phyloP scores from a whole-genome alignment of 2,888 invertebrate species.

The Thalpophila matura region DNA sequence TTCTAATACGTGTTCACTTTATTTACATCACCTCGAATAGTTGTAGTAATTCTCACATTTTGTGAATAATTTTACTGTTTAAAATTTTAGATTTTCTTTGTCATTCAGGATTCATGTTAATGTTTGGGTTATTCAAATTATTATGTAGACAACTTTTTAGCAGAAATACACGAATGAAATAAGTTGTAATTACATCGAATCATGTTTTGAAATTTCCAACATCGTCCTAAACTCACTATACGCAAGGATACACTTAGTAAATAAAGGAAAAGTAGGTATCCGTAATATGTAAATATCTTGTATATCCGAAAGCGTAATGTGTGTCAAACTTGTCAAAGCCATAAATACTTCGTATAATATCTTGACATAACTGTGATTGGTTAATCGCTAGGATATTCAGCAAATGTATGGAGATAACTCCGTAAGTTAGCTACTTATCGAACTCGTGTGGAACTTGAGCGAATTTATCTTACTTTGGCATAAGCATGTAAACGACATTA shows the following conservation, averaged over 20 bases:
- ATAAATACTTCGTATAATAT: slow-evolving; percentile 55
- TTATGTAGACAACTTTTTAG: slow-evolving; percentile 5
- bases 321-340: slow-evolving; percentile 58
- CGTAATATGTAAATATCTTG: slow-evolving; percentile 45
- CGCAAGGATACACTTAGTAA: slow-evolving; percentile 18
- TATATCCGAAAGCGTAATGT: slow-evolving; percentile 38
- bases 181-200: neutral
- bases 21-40: slow-evolving; percentile 55
- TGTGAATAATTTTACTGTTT: neutral
- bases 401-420: slow-evolving; percentile 67
- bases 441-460: slow-evolving; percentile 66
- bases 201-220: slow-evolving; percentile 9
- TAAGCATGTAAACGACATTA: slow-evolving; percentile 65
- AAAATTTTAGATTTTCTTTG: neutral
- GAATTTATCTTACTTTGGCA: slow-evolving; percentile 70
- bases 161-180: slow-evolving; percentile 1
- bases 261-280: slow-evolving; percentile 47
- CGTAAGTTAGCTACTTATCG: slow-evolving; percentile 69
- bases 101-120: neutral
- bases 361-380: slow-evolving; percentile 59
- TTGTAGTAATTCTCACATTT: neutral
- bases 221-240: slow-evolving; percentile 4
- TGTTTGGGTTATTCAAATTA: neutral
- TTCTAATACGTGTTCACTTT: slow-evolving; percentile 72
- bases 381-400: slow-evolving; percentile 64